phyloP scores from a whole-genome alignment of 2,113 vertebrate species.

The Calypte anna region DNA sequence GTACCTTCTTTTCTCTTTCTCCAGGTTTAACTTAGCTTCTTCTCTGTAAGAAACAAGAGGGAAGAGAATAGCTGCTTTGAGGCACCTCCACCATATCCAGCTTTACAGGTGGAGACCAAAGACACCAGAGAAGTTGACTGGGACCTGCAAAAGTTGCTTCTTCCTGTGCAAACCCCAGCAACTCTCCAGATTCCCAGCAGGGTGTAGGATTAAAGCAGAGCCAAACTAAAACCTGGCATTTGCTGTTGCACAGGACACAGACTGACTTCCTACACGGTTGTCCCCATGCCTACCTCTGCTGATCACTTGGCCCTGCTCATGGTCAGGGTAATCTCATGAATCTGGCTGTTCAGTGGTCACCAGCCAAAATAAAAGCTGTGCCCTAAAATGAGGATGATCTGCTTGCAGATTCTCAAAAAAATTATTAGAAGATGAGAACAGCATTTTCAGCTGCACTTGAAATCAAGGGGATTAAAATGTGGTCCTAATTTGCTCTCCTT shows the following conservation, averaged over 20 bases:
- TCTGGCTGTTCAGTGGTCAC: neutral
- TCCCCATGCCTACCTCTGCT: accelerated
- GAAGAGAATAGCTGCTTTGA: neutral
- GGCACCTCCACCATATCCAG: neutral
- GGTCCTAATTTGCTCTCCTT: neutral
- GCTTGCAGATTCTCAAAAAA: neutral
- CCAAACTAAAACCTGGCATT: neutral
- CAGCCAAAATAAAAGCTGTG: neutral
- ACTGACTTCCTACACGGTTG: neutral
- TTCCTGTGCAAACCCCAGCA: neutral
- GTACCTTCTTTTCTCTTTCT: neutral
- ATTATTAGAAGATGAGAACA: neutral
- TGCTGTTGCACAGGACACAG: neutral
- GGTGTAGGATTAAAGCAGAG: neutral
- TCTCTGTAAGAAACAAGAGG: neutral
- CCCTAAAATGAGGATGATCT: neutral
- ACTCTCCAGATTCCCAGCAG: neutral
- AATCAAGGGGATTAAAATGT: neutral
- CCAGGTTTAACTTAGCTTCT: neutral
- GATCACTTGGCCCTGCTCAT: neutral
- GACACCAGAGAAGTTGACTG: neutral
- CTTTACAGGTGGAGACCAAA: neutral
- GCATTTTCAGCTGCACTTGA: neutral
- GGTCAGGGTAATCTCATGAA: accelerated
- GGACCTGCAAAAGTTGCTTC: neutral